phyloP scores from a whole-genome alignment of 2,797 vertebrate species.

The Hemitrygon akajei region DNA sequence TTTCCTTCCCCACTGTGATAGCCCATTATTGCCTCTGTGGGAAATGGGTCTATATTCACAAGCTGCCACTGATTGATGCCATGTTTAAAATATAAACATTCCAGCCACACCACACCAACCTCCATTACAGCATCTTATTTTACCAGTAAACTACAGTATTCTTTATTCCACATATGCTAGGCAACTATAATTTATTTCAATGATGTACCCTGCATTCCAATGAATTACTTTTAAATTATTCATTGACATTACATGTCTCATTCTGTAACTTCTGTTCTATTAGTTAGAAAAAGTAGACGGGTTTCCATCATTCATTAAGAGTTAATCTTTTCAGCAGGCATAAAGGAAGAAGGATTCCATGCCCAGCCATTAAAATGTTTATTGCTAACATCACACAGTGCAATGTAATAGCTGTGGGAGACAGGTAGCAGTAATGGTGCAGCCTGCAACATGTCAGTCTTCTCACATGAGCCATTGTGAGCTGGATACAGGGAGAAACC shows the following conservation, averaged over 20 bases:
- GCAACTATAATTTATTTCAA: background rate
- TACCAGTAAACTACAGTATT: too few species aligned
- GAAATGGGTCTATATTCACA: background rate
- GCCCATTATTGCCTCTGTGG: background rate
- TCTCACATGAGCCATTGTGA: background rate
- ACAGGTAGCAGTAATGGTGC: background rate
- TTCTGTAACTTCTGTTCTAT: background rate
- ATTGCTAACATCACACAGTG: too few species aligned
- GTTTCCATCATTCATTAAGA: too few species aligned
- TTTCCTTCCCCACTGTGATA: background rate
- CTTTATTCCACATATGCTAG: too few species aligned
- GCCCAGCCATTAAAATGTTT: background rate
- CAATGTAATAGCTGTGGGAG: background rate
- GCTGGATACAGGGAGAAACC: background rate
- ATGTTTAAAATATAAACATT: conserved; percentile 1
- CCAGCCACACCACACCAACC: background rate
- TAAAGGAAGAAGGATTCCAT: background rate
- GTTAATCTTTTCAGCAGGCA: background rate
- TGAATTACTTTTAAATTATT: background rate
- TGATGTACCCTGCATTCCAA: background rate
- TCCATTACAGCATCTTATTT: background rate
- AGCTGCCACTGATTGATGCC: background rate
- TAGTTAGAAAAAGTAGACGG: background rate
- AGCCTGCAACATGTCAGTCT: background rate
- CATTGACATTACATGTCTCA: background rate